phyloP scores from a whole-genome alignment of 2,888 invertebrate genomes.

The Xestia sexstrigata region DNA sequence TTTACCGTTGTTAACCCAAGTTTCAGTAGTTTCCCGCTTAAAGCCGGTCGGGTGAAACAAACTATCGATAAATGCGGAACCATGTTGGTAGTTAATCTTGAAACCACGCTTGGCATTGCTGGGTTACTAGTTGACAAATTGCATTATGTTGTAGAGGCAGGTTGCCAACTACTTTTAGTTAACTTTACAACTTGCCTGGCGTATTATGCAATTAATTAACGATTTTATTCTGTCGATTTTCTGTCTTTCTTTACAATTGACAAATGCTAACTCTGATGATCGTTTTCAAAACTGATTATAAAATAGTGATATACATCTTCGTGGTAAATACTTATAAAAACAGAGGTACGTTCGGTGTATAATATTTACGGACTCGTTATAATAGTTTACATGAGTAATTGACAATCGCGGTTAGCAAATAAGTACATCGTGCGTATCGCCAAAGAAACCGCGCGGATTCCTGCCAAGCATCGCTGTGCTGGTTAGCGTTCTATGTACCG shows the following conservation, averaged over 20 bases:
- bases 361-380: conserved; percentile 51
- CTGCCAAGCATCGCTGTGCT: conserved; percentile 10
- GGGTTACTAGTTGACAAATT: conserved; percentile 45
- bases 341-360: conserved; percentile 14
- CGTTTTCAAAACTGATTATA: background rate
- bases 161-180: conserved; percentile 32
- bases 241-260: background rate
- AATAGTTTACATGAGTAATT: conserved; percentile 73
- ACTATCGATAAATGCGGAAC: conserved; percentile 27
- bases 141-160: conserved; percentile 27
- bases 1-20: conserved; percentile 12
- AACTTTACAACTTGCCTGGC: conserved; percentile 24
- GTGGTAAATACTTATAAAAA: conserved; percentile 15
- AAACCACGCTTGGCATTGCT: conserved; percentile 34
- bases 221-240: background rate
- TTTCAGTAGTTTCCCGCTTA: conserved; percentile 22
- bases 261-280: background rate
- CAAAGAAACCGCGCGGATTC: conserved; percentile 60
- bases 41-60: conserved; percentile 3
- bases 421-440: conserved; percentile 65
- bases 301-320: background rate
- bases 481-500: conserved; percentile 8
- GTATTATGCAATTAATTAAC: conserved; percentile 19
- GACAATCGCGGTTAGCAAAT: conserved; percentile 73
- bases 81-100: conserved; percentile 37